Evolutionary conservation across 2,888 invertebrate genomes (phyloP).

Genomic region (Elgonia sp.): DNA sequence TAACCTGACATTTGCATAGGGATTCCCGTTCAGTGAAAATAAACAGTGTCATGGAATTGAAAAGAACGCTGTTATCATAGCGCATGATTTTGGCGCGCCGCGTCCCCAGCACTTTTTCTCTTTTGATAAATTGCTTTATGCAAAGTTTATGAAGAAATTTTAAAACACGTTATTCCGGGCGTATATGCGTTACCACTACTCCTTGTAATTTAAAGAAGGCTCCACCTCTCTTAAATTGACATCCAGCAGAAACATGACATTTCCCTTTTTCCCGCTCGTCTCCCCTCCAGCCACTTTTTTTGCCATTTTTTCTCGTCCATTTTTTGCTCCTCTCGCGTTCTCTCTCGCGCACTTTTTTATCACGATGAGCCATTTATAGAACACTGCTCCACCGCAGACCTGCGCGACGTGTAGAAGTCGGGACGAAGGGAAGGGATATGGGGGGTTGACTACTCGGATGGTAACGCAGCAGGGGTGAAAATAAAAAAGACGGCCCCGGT

Average conservation of each 20-base stretch:
- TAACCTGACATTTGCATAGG: conserved; percentile 49
- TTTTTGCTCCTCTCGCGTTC: conserved; percentile 24
- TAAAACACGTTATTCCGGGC: conserved; percentile 68
- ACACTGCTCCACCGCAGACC: conserved; percentile 62
- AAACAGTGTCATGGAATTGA: conserved; percentile 67
- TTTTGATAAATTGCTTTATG: conserved; percentile 70
- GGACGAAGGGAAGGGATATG: conserved; percentile 57
- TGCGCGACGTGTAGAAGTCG: conserved; percentile 47
- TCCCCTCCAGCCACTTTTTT: conserved; percentile 4
- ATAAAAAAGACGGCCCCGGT: conserved; percentile 73
- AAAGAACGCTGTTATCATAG: conserved; percentile 58
- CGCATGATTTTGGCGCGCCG: conserved; percentile 55
- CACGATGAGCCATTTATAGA: conserved; percentile 78
- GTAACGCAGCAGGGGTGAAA: conserved; percentile 74
- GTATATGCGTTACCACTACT: conserved; percentile 44
- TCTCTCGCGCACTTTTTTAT: conserved; percentile 68
- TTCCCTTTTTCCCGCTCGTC: conserved; percentile 44
- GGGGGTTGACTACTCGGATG: conserved; percentile 65
- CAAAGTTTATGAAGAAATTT: conserved; percentile 72
- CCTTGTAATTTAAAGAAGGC: conserved; percentile 49
- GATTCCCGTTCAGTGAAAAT: conserved; percentile 33
- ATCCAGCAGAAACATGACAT: conserved; percentile 64
- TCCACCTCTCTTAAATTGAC: conserved; percentile 64
- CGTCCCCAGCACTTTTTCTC: conserved; percentile 47
- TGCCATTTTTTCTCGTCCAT: conserved; percentile 26